Evolutionary conservation across 2,113 vertebrate genomes (phyloP), one percentile per base, ranked within the genome.

Genomic region (Tetrao urogallus): DNA sequence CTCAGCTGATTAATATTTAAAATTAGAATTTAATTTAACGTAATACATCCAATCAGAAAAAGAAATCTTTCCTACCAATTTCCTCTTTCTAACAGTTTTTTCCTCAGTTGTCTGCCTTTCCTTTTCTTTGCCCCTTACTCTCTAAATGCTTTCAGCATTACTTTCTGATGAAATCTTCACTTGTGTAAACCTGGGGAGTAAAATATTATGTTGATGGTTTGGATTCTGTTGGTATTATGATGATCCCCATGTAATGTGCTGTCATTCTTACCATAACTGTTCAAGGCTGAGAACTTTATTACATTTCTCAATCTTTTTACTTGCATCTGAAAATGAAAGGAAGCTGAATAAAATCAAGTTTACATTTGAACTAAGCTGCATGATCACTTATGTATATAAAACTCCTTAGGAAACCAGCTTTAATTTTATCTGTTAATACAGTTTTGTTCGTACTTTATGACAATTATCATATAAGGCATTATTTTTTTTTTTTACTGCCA

Each of bases 261-360:
- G 91, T 92, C 91, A 95, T 56, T 89, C 48, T 86, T 5, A 1
- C 85, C n/a, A 12, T 88, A 86, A 75, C 79, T 90, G 82, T 60
- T 70, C 94, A 96, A 92, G 88, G 82, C 12, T 94, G 76, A 91
- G 86, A 90, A 78, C 92, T 93, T 71, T 69, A 93, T 94, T 83
- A 78, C 57, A 32, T 91, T 82, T 96, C 89, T 83, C 87, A 91
- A 64, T 79, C 80, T 60, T 94, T 95, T 92, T 73, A 60, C 73
- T 86, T 93, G 72, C 76, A 72, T 86, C 80, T 84, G 88, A 78
- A 94, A 94, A 89, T 95, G 88, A 95, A 97, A 97, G 82, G 40
- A 89, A 87, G 69, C 77, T 69, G 80, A 91, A 86, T 93, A 83
- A 95, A 96, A 91, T 69, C 70, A 36, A 72, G 82, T 78, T 86